phyloP scores from a whole-genome alignment of 2,888 invertebrate genomes.

The Crematogaster levior region DNA sequence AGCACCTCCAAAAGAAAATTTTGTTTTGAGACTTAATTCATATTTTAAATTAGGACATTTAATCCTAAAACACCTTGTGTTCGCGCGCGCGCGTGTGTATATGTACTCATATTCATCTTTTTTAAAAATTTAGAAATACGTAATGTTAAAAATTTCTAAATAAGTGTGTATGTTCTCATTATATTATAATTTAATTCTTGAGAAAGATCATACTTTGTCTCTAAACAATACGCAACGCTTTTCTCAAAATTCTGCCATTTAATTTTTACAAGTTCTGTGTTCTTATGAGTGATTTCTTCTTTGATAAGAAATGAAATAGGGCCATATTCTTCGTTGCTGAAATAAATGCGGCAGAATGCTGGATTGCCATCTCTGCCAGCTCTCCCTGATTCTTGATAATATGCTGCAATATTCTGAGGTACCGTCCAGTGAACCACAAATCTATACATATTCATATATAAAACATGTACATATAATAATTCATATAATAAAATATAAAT shows the following conservation, averaged over 20 bases:
- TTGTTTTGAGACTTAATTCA: too few relatives aligned
- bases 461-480: too few relatives aligned
- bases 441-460: conserved; percentile 48
- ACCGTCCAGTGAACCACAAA: conserved; percentile 97
- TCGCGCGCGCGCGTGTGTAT: too few relatives aligned
- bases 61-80: too few relatives aligned
- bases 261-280: conserved; percentile 75
- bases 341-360: conserved; percentile 97
- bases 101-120: too few relatives aligned
- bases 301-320: conserved; percentile 81
- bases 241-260: conserved; percentile 92
- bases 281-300: conserved; percentile 68
- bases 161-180: background rate
- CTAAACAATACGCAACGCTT: conserved; percentile 95
- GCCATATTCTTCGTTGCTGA: conserved; percentile 80
- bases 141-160: conserved; percentile 1
- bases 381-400: conserved; percentile 98
- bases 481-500: background rate
- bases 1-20: too few relatives aligned
- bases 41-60: too few relatives aligned
- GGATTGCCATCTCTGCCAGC: conserved; percentile 97
- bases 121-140: background rate
- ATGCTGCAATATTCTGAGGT: conserved; percentile 97
- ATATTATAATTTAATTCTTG: background rate
- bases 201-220: conserved; percentile 87